phyloP scores from a whole-genome alignment of 2,888 invertebrate species.

The Mythimna impura region DNA sequence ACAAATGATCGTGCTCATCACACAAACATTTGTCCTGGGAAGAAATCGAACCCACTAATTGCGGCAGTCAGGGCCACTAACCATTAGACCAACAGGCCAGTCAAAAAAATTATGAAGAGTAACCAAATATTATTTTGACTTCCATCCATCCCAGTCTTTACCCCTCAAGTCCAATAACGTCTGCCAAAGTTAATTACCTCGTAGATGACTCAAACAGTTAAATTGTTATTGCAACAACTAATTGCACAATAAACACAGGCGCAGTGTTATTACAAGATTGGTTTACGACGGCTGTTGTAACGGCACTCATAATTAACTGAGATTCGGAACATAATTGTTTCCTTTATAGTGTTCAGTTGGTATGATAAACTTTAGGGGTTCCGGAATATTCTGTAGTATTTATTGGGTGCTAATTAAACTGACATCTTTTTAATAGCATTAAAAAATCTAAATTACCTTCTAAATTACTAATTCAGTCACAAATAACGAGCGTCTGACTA shows the following conservation, averaged over 20 bases:
- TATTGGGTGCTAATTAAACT: too few species aligned
- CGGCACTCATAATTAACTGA: slow-evolving; percentile 34
- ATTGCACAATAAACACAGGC: slow-evolving; percentile 51
- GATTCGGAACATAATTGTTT: slow-evolving; percentile 47
- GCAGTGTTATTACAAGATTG: slow-evolving; percentile 45
- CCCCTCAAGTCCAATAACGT: slow-evolving; percentile 32
- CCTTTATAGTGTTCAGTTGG: slow-evolving; percentile 26
- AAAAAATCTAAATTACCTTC: too few species aligned
- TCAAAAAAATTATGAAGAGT: too few species aligned
- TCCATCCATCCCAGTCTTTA: not conserved
- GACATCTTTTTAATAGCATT: too few species aligned
- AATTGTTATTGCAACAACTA: slow-evolving; percentile 54
- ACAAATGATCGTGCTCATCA: too few species aligned
- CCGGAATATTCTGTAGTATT: not conserved
- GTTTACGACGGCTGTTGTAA: slow-evolving; percentile 42
- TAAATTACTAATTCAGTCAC: too few species aligned
- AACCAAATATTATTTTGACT: not conserved
- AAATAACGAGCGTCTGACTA: too few species aligned
- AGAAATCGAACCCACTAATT: too few species aligned
- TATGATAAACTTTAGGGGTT: slow-evolving; percentile 5
- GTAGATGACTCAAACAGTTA: slow-evolving; percentile 30
- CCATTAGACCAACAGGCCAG: too few species aligned
- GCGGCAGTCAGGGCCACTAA: too few species aligned
- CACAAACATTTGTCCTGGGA: too few species aligned
- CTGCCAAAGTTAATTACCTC: slow-evolving; percentile 45